A percentile compares a stretch with the other conserved stretches of the same genome.
phyloP scores from a whole-genome alignment of 1,140 invertebrate genomes.

The Neodiprion lecontei region DNA sequence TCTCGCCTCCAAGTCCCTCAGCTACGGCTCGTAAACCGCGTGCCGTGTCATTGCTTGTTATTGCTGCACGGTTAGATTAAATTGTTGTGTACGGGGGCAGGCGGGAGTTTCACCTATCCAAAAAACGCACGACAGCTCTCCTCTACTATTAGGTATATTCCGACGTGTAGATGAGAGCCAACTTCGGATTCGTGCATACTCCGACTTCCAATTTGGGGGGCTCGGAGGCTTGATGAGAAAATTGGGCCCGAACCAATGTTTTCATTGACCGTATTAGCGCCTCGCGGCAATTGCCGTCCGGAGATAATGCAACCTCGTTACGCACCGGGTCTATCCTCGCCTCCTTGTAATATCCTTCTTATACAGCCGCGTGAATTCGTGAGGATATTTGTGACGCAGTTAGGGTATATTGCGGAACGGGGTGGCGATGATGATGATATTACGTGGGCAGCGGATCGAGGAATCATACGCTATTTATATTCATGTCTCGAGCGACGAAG shows the following conservation, averaged over 20 bases:
- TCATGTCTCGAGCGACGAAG: too few relatives aligned
- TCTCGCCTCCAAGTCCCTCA: neutral
- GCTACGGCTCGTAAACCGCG: slow-evolving; percentile 1
- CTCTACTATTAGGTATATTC: neutral
- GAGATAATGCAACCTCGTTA: neutral
- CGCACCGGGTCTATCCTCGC: neutral
- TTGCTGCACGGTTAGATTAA: slow-evolving; percentile 1
- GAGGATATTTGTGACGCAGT: too few relatives aligned
- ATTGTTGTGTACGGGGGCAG: neutral
- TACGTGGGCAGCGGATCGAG: too few relatives aligned
- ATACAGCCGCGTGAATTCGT: too few relatives aligned
- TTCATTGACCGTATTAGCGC: neutral
- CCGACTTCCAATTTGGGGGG: too few relatives aligned
- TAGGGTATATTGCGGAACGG: too few relatives aligned
- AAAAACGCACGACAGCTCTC: neutral
- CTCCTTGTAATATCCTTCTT: too few relatives aligned
- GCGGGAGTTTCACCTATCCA: neutral
- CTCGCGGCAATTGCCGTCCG: neutral
- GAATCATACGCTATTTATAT: too few relatives aligned
- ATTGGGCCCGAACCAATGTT: neutral
- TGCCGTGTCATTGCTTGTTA: slow-evolving; percentile 3
- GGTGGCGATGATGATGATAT: too few relatives aligned
- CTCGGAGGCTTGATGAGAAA: neutral
- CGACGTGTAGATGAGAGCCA: neutral
- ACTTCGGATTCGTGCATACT: too few relatives aligned